Evolutionary conservation across 2,888 invertebrate species (phyloP).

Genomic region (Cerceris rybyensis): DNA sequence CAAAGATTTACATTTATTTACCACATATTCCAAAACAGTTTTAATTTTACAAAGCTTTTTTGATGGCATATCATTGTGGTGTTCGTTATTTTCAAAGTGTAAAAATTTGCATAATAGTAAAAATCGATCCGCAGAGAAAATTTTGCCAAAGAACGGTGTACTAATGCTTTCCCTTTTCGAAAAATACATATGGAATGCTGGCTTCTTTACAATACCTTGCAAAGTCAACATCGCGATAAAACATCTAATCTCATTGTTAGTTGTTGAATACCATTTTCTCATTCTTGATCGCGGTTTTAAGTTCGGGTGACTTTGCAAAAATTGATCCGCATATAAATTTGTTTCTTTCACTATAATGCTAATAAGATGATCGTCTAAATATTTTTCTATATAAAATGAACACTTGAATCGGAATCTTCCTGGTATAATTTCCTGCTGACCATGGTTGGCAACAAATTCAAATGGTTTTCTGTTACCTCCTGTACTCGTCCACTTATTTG

Average conservation of each 20-base stretch:
- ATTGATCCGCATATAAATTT: slow-evolving; percentile 32
- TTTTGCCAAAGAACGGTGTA: slow-evolving; percentile 36
- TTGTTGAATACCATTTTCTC: slow-evolving; percentile 37
- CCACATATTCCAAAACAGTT: slow-evolving; percentile 17
- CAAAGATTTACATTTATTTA: slow-evolving; percentile 26
- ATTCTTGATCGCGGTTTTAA: slow-evolving; percentile 32
- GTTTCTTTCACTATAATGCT: slow-evolving; percentile 25
- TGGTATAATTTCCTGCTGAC: slow-evolving; percentile 25
- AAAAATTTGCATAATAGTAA: slow-evolving; percentile 40
- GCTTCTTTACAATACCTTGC: slow-evolving; percentile 39
- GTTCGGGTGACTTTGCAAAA: slow-evolving; percentile 30
- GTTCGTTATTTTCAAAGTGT: slow-evolving; percentile 36
- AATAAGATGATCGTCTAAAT: slow-evolving; percentile 23
- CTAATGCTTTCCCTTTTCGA: slow-evolving; percentile 33
- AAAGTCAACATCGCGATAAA: slow-evolving; percentile 36
- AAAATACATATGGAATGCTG: slow-evolving; percentile 31
- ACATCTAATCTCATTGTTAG: slow-evolving; percentile 36
- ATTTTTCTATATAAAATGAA: slow-evolving; percentile 25
- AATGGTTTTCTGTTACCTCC: slow-evolving; percentile 27
- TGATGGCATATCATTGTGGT: slow-evolving; percentile 25
- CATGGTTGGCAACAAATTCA: slow-evolving; percentile 28
- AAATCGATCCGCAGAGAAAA: slow-evolving; percentile 35
- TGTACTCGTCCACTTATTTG: slow-evolving; percentile 19
- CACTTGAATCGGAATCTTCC: slow-evolving; percentile 16
- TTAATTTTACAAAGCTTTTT: slow-evolving; percentile 26